phyloP scores from a whole-genome alignment of 1,140 invertebrate species.

The Eurytemora carolleeae region DNA sequence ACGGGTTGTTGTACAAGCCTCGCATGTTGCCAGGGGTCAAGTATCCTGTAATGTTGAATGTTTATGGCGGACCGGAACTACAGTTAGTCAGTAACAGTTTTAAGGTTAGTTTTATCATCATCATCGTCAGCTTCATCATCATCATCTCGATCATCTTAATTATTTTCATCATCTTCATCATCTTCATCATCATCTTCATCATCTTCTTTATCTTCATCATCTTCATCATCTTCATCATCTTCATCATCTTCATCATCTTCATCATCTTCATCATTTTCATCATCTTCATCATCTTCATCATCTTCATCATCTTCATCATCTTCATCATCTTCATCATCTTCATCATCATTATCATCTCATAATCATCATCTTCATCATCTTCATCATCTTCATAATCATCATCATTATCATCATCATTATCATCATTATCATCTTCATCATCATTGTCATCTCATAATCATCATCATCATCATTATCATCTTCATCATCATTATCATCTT shows the following conservation, averaged over 20 bases:
- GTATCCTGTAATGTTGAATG: slow-evolving; percentile 84
- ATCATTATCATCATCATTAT: not conserved
- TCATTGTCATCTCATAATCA: not conserved
- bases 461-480: not conserved
- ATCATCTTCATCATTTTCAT: not conserved
- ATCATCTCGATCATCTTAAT: not conserved
- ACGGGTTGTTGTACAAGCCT: slow-evolving; percentile 59
- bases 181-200: not conserved
- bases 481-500: not conserved
- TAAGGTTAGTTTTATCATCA: slow-evolving; percentile 41
- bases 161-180: slow-evolving; percentile 12
- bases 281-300: not conserved
- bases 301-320: slow-evolving; percentile 2
- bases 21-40: slow-evolving; percentile 50
- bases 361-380: not conserved
- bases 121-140: not conserved
- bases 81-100: slow-evolving; percentile 91
- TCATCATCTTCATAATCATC: slow-evolving; percentile 9
- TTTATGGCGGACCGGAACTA: slow-evolving; percentile 94
- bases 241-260: slow-evolving; percentile 13
- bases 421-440: not conserved
- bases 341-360: not conserved
- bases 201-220: not conserved
- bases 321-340: too few relatives aligned
- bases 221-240: not conserved